Base-by-base conservation (phyloP, 1,140 invertebrate genomes). In the Physella acuta region DNA sequence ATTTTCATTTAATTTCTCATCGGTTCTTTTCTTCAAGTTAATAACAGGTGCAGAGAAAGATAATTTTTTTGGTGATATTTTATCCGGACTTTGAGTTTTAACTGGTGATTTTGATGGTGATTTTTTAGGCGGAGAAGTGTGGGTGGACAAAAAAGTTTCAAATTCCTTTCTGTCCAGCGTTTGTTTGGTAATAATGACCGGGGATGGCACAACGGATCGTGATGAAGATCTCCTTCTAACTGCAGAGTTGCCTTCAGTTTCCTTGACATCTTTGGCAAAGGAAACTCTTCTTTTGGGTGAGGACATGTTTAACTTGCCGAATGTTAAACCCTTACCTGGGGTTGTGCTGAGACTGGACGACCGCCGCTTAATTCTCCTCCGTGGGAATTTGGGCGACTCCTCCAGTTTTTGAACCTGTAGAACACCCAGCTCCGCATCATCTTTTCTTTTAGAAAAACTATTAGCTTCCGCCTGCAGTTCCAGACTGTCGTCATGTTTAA, bases 181-280 rank as follows among this genome's bases (percentile, higher is more conserved):
- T 36, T 68, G 66, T n/a, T 26, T 68, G 1, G 66, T 59, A 28
- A 68, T 26, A 34, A 31, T 1, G 14, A 4, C 14, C 20, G 20
- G 8, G n/a, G 14, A 16, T 26, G 30, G 2, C 24, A 30, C 36
- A 36, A n/a, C 3, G 26, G 16, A 20, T 5, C 3, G 55, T 31
- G 3, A 34, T 8, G 16, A 24, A 34, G 26, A 16, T 16, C 49
- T 33, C 36, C 56, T 59, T 8, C 55, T n/a, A 20, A 20, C 26
- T 24, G 55, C n/a, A 34, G 53, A 1, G 0, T 37, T 68, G 17
- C 20, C 39, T 16, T 68, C 66, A 17, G 37, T 49, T 5, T 60
- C 28, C 33, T 68, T 68, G 20, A 68, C 66, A 68, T 60, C 39
- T 49, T 68, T 68, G 16, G 66, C 66, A 60, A 68, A 68, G 11